Evolutionary conservation across 2,797 vertebrate species (phyloP).

Genomic region (Peromyscus attwateri): DNA sequence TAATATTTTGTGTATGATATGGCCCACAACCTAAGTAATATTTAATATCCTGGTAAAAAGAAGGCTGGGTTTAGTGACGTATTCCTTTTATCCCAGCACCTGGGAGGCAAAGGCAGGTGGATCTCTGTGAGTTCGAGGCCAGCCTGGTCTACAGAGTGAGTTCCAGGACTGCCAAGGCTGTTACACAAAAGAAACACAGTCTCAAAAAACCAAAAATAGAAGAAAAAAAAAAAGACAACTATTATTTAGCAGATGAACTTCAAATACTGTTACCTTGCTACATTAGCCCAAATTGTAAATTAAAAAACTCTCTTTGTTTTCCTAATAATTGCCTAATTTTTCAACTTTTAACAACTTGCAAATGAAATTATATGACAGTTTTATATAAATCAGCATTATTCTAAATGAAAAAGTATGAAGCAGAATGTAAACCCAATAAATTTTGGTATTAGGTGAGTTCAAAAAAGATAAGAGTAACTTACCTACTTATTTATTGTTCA

Average conservation of each 20-base stretch:
- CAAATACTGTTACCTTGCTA: not conserved
- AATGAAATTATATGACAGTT: not conserved
- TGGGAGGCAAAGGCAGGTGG: not conserved
- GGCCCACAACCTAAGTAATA: not conserved
- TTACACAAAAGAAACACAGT: not conserved
- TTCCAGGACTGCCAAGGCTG: not conserved
- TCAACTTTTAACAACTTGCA: not conserved
- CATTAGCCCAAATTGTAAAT: not conserved
- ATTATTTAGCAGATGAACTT: conserved; percentile 13
- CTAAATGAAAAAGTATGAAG: conserved; percentile 24
- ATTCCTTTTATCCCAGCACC: not conserved
- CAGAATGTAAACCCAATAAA: not conserved
- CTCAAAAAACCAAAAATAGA: not conserved
- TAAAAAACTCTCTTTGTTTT: not conserved
- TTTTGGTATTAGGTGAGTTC: conserved; percentile 12
- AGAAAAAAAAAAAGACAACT: not conserved
- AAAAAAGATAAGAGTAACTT: conserved; percentile 10
- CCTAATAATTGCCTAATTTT: not conserved
- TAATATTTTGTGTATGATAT: not conserved
- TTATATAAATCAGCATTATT: not conserved
- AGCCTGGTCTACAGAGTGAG: not conserved
- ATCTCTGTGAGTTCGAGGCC: not conserved
- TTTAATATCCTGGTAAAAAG: not conserved
- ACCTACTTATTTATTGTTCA: not conserved
- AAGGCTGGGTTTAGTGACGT: not conserved